phyloP scores from a whole-genome alignment of 2,797 vertebrate genomes.

The Channa striata region DNA sequence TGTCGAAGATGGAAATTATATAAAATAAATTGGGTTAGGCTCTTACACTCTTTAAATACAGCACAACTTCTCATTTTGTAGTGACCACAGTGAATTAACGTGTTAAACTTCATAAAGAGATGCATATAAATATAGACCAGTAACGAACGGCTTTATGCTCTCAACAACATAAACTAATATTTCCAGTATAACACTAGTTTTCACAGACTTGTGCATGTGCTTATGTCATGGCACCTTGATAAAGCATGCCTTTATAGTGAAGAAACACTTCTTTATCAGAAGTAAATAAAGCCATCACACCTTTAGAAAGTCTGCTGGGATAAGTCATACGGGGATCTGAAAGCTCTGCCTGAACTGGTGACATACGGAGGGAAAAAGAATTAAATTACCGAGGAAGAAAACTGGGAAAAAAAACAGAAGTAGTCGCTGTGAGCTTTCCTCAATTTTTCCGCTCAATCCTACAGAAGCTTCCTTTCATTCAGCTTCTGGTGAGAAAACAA shows the following conservation, averaged over 20 bases:
- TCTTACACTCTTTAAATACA: too few relatives aligned
- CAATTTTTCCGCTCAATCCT: neutral
- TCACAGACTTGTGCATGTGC: neutral
- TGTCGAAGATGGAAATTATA: neutral
- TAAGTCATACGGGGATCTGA: neutral
- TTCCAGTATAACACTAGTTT: neutral
- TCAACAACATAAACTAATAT: neutral
- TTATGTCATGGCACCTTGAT: neutral
- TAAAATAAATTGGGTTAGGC: too few relatives aligned
- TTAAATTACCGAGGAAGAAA: neutral
- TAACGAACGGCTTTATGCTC: too few relatives aligned
- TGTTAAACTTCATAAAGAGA: too few relatives aligned
- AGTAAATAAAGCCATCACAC: slow-evolving; percentile 16
- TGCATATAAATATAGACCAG: too few relatives aligned
- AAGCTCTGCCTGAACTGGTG: neutral
- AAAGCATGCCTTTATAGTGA: neutral
- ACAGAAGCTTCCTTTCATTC: slow-evolving; percentile 18
- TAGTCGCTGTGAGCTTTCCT: neutral
- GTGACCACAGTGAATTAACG: too few relatives aligned
- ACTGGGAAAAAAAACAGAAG: neutral
- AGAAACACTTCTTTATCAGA: slow-evolving; percentile 6
- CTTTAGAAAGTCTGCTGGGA: neutral
- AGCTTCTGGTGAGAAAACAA: neutral
- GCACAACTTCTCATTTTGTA: too few relatives aligned
- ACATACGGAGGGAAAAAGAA: slow-evolving; percentile 3